phyloP scores from a whole-genome alignment of 1,140 invertebrate genomes.

The Drosophila auraria region DNA sequence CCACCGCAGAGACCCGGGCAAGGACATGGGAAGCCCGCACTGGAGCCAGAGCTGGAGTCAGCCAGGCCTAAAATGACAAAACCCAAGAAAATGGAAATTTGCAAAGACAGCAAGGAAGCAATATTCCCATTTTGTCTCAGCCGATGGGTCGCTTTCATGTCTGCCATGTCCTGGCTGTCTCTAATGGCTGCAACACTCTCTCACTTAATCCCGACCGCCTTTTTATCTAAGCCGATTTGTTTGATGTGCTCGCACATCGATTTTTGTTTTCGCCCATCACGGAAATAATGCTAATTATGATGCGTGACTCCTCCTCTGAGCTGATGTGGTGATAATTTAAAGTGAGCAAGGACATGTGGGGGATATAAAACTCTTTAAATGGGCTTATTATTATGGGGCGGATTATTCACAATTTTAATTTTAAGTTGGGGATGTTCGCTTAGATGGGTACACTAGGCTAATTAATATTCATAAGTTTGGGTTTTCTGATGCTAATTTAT shows the following conservation, averaged over 20 bases:
- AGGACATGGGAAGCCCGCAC: not conserved
- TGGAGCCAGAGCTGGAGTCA: not conserved
- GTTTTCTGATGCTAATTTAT: conserved; percentile 25
- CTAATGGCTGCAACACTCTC: conserved; percentile 58
- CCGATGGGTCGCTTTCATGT: conserved; percentile 31
- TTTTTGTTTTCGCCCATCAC: conserved; percentile 41
- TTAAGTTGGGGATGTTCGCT: conserved; percentile 22
- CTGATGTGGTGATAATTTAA: conserved; percentile 39
- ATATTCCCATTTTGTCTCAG: conserved; percentile 20
- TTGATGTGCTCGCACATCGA: conserved; percentile 65
- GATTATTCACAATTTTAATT: conserved; percentile 42
- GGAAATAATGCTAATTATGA: conserved; percentile 69
- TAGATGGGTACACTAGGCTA: conserved; percentile 64
- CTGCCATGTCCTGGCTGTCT: conserved; percentile 6
- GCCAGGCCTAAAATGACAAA: conserved; percentile 40
- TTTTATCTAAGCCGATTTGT: conserved; percentile 71
- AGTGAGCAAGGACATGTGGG: conserved; percentile 1
- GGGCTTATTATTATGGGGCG: not conserved
- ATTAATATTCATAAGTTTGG: conserved; percentile 35
- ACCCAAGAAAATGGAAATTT: conserved; percentile 33
- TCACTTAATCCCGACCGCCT: conserved; percentile 58
- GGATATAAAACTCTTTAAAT: conserved; percentile 9
- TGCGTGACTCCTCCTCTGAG: conserved; percentile 38
- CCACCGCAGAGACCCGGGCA: conserved; percentile 16
- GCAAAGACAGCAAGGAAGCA: conserved; percentile 15